Evolutionary conservation across 1,140 invertebrate species (phyloP).

Genomic region (Lucilia sericata): DNA sequence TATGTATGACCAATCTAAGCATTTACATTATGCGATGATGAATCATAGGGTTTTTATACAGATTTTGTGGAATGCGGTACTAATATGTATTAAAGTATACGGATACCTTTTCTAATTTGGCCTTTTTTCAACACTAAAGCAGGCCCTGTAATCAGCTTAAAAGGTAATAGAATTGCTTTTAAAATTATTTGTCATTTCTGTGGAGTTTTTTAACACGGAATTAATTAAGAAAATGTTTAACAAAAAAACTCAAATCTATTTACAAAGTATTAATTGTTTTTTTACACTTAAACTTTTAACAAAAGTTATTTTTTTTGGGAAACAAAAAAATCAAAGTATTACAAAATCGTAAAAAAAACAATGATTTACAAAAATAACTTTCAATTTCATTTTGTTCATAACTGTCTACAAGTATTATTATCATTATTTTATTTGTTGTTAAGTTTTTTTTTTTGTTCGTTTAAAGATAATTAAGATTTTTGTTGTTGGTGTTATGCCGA

Average conservation of each 20-base stretch:
- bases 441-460: not conserved
- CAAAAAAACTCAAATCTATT: not conserved
- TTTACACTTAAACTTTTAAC: not conserved
- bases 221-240: not conserved
- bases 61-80: too few relatives aligned
- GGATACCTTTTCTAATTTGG: too few relatives aligned
- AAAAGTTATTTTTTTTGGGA: not conserved
- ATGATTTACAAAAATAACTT: conserved; percentile 6
- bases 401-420: not conserved
- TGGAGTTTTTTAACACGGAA: not conserved
- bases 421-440: not conserved
- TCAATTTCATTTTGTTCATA: conserved; percentile 17
- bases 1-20: too few relatives aligned
- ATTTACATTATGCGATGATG: too few relatives aligned
- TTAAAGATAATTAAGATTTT: conserved; percentile 21
- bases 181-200: not conserved
- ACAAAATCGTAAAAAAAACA: conserved; percentile 1
- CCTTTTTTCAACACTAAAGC: too few relatives aligned
- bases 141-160: too few relatives aligned
- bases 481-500: not conserved
- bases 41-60: too few relatives aligned
- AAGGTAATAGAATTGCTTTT: not conserved
- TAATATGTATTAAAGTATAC: too few relatives aligned
- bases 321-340: not conserved
- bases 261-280: not conserved